Evolutionary conservation across 2,797 vertebrate species (phyloP).

Genomic region (Myotis daubentonii): DNA sequence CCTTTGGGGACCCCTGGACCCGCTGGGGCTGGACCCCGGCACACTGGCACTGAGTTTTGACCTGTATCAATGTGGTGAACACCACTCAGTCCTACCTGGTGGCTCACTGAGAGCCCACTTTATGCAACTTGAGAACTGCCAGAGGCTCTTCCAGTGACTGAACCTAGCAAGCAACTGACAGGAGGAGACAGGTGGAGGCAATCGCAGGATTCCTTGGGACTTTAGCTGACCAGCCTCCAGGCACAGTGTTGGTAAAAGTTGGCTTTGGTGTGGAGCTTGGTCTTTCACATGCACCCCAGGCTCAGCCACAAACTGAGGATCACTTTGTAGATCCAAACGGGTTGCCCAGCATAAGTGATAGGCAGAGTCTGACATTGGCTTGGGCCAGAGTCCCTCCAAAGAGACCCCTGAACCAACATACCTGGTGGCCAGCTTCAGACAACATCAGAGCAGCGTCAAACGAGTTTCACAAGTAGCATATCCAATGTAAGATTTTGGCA

Average conservation of each 20-base stretch:
- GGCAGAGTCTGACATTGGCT: neutral
- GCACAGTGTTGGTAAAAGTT: neutral
- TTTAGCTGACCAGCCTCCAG: neutral
- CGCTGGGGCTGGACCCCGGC: too few species aligned
- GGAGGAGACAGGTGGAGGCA: neutral
- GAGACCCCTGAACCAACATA: neutral
- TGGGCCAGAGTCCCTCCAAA: neutral
- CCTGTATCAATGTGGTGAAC: neutral
- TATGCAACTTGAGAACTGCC: neutral
- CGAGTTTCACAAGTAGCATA: neutral
- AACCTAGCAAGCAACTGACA: neutral
- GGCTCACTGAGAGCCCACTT: neutral
- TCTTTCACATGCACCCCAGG: neutral
- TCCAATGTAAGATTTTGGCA: neutral
- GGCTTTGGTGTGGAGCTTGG: neutral
- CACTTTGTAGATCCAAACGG: neutral
- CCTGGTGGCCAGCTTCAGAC: neutral
- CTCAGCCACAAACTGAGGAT: neutral
- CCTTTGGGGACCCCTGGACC: too few species aligned
- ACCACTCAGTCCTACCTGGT: neutral
- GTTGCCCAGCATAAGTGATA: neutral
- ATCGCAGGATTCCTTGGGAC: neutral
- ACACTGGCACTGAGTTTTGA: neutral
- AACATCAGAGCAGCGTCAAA: neutral
- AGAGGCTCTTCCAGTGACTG: neutral